Evolutionary conservation across 2,888 invertebrate species (phyloP).

Genomic region (Plutella xylostella): DNA sequence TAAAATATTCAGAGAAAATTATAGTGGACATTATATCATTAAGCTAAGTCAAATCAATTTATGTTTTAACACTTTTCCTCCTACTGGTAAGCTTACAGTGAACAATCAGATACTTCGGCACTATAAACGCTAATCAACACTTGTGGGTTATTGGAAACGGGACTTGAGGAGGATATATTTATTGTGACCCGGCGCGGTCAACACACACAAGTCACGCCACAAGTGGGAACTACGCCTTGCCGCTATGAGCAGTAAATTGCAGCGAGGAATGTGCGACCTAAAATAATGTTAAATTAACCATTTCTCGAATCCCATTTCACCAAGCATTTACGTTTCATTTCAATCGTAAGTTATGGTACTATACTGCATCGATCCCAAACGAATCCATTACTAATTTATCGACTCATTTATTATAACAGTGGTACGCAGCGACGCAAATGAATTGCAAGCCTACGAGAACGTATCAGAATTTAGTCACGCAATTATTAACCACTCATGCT

Average conservation of each 20-base stretch:
- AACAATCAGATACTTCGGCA: no score
- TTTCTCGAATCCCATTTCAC: not conserved
- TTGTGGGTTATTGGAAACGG: conserved; percentile 39
- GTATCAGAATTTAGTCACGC: conserved; percentile 45
- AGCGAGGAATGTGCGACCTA: conserved; percentile 1
- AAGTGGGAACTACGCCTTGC: not conserved
- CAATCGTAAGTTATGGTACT: conserved; percentile 26
- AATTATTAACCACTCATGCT: no score
- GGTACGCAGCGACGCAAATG: conserved; percentile 34
- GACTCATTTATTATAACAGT: conserved; percentile 45
- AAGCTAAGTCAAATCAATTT: conserved; percentile 1
- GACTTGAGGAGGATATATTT: conserved; percentile 38
- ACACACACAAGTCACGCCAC: conserved; percentile 26
- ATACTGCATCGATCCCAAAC: conserved; percentile 36
- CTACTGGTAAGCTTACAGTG: no score
- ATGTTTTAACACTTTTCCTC: not conserved
- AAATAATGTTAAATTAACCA: not conserved
- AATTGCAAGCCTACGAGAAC: conserved; percentile 30
- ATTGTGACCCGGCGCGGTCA: conserved; percentile 41
- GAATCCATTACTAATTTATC: conserved; percentile 43
- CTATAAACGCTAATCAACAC: no score
- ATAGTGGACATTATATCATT: conserved; percentile 5
- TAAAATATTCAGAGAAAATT: conserved; percentile 27
- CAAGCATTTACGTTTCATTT: no score
- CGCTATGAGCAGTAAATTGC: not conserved